These are phyloP conservation scores for Petrocephalus schoutedeni DNA, from an alignment of 2,797 vertebrate genomes.

Conservation along the genomic window DNA sequence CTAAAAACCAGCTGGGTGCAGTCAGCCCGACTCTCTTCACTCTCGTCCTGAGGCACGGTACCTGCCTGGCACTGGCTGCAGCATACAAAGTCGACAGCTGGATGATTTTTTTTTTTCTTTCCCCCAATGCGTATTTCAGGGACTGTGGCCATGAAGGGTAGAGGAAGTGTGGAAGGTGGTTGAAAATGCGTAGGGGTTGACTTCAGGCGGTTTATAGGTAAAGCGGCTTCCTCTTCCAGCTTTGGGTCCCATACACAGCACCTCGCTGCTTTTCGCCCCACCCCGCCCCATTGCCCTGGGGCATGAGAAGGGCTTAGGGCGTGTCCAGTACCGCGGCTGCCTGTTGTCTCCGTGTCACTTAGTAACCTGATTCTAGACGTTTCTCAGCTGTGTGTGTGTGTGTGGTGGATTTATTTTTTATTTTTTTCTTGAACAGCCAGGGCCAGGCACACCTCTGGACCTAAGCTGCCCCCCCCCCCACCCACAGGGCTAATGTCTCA, in stretches of 20 bases:
- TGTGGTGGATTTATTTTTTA: background rate
- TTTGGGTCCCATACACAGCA: background rate
- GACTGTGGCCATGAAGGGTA: background rate
- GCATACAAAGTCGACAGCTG: background rate
- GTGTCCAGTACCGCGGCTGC: background rate
- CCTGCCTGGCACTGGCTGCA: background rate
- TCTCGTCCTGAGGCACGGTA: background rate
- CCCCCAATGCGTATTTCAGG: background rate
- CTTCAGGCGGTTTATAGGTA: background rate
- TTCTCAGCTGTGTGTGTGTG: background rate
- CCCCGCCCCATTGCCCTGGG: background rate
- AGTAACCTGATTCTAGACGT: slow-evolving; percentile 1
- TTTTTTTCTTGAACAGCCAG: background rate
- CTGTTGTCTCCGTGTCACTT: background rate
- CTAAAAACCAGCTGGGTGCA: background rate
- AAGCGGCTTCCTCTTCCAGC: background rate
- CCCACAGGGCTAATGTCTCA: background rate
- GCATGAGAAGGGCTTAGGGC: background rate
- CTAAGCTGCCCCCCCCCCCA: background rate
- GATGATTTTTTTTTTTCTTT: no score
- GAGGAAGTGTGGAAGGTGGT: slow-evolving; percentile 5
- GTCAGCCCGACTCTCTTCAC: background rate
- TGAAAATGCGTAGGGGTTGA: background rate
- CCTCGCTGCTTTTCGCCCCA: background rate
- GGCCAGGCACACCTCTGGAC: background rate